A percentile compares a stretch with the other conserved stretches of the same genome.
These are phyloP conservation scores for Chesias legatella DNA, from an alignment of 2,888 invertebrate genomes.

Conservation along the genomic window DNA sequence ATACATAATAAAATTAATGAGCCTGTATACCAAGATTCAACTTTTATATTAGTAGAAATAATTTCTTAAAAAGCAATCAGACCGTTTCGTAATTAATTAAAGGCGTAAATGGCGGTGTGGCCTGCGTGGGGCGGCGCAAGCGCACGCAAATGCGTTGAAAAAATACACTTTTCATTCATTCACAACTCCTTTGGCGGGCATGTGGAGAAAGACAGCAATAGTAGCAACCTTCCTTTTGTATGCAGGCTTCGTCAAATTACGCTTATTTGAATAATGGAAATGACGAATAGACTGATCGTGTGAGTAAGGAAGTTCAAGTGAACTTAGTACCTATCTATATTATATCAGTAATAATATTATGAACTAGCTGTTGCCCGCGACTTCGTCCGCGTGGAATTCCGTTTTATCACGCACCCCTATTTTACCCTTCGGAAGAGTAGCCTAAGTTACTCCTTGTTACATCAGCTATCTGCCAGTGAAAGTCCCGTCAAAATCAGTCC, in stretches of 20 bases:
- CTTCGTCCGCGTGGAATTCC: no score
- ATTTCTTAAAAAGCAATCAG: slow-evolving; percentile 12
- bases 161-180: slow-evolving; percentile 34
- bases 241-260: slow-evolving; percentile 14
- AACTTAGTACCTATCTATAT: no score
- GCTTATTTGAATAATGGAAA: slow-evolving; percentile 10
- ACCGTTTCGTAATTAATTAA: slow-evolving; percentile 33
- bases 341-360: no score
- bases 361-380: no score
- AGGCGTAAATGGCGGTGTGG: slow-evolving; percentile 38
- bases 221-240: slow-evolving; percentile 24
- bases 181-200: slow-evolving; percentile 25
- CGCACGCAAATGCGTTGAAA: slow-evolving; percentile 34
- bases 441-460: no score
- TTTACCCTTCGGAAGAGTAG: no score
- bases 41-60: not conserved
- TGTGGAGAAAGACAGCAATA: slow-evolving; percentile 30
- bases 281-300: slow-evolving; percentile 5
- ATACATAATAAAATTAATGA: no score
- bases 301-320: not conserved
- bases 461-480: no score
- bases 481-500: no score
- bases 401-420: no score
- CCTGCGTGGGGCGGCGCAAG: slow-evolving; percentile 44
- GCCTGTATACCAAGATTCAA: no score